phyloP scores from a whole-genome alignment of 2,888 invertebrate species.

The Yponomeuta cagnagella region DNA sequence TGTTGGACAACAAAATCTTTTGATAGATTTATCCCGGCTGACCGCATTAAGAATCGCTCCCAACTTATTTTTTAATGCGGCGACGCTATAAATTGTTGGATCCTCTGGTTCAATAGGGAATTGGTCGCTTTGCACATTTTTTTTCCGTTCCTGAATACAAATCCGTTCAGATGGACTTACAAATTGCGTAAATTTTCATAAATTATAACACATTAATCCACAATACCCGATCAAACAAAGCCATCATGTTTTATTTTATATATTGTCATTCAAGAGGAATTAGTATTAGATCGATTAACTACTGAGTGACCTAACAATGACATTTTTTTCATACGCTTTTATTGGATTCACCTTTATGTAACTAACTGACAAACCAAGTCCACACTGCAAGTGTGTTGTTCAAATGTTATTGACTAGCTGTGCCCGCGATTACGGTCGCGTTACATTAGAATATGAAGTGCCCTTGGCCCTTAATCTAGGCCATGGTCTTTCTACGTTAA shows the following conservation, averaged over 20 bases:
- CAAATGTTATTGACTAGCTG: too few species aligned
- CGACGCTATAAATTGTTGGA: conserved; percentile 63
- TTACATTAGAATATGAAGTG: too few species aligned
- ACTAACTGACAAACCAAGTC: too few species aligned
- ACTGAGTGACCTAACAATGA: too few species aligned
- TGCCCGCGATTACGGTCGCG: too few species aligned
- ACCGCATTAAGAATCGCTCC: conserved; percentile 68
- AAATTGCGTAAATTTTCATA: neutral
- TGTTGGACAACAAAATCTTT: conserved; percentile 76
- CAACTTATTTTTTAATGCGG: conserved; percentile 66
- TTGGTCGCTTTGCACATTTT: conserved; percentile 12
- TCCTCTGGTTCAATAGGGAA: conserved; percentile 28
- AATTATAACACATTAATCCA: conserved; percentile 2
- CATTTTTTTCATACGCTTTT: too few species aligned
- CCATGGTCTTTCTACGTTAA: too few species aligned
- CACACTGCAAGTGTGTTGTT: too few species aligned
- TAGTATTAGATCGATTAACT: too few species aligned
- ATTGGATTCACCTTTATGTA: neutral
- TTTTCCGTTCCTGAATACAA: conserved; percentile 8
- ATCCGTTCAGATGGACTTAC: neutral
- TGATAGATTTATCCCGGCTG: conserved; percentile 75
- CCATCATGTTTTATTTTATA: neutral
- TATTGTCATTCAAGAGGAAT: neutral
- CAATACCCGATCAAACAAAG: neutral
- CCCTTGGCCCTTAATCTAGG: too few species aligned